Evolutionary conservation across 2,888 invertebrate species (phyloP), one percentile per base, ranked within the genome.

Genomic region (Pachycephus smyrnensis): DNA sequence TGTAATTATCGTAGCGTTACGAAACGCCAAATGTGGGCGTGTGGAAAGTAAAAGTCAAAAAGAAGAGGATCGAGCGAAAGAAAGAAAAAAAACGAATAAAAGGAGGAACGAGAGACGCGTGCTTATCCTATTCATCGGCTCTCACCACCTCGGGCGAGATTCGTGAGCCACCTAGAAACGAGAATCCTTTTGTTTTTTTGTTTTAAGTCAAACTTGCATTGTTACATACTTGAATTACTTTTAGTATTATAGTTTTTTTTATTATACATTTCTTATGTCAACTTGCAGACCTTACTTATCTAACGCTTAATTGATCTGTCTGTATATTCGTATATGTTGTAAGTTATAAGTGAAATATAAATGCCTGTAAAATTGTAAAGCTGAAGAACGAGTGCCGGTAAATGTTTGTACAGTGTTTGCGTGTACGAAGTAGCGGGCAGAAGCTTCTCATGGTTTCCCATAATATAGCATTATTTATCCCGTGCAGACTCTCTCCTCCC

Each of bases 141-240:
- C 89, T 89, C 89, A 89, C 89, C 89, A 87, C 89, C 89, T 79
- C 87, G 87, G 89, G 89, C 89, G 87, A 89, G 86, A 87, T 85
- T 89, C 89, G 89, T 88, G 88, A 84, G 85, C 84, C 83, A 85
- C 23, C 23, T 55, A 55, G 55, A 55, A 55, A 55, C 23, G 23
- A 23, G 55, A 23, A 55, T 55, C 1, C 23, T 55, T 55, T 23
- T 55, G 9, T 55, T 23, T 55, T 55, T 55, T 55, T 33, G 1
- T 55, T 23, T 55, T 23, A 6, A 2, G 23, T 55, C 23, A 55
- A 55, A 55, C 23, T 55, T 55, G 23, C 23, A 55, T 55, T 55
- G 23, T 55, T 55, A 55, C 55, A 23, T 55, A 55, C 2, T 23
- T 55, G 55, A 23, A 9, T 55, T 23, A 55, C 23, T 55, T 55